Conservation (phyloP, 2,113 vertebrate genomes). For the Struthidea cinerea region DNA sequence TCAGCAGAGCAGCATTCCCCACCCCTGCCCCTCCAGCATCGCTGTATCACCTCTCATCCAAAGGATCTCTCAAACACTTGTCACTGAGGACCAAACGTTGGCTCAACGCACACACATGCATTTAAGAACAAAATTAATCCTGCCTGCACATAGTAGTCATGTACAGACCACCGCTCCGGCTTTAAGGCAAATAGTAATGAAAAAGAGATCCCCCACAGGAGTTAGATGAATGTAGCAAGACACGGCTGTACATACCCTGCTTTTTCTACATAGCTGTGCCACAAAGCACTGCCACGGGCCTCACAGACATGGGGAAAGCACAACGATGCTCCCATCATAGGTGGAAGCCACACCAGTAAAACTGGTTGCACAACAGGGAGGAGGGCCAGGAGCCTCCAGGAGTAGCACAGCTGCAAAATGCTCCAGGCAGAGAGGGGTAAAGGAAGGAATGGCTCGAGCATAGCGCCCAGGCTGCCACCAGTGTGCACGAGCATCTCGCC, state of each 20-base stretch:
- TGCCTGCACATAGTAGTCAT: not conserved
- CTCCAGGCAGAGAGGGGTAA: not conserved
- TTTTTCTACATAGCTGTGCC: not conserved
- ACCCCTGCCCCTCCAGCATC: not conserved
- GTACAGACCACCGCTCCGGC: not conserved
- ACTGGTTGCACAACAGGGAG: not conserved
- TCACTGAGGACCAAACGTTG: not conserved
- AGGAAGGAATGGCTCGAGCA: rapidly evolving
- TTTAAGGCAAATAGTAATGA: not conserved
- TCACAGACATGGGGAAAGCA: not conserved
- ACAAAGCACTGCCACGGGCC: not conserved
- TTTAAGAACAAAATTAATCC: not conserved
- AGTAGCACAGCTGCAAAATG: not conserved
- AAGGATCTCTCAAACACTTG: not conserved
- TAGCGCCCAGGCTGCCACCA: rapidly evolving
- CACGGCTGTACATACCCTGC: rapidly evolving
- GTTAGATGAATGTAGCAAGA: not conserved
- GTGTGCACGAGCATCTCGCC: rapidly evolving
- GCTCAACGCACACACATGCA: rapidly evolving
- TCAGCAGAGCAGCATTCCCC: not conserved
- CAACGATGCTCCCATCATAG: rapidly evolving
- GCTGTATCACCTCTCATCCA: not conserved
- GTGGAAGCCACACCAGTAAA: not conserved
- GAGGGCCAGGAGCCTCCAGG: not conserved
- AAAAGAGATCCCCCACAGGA: not conserved